phyloP scores from a whole-genome alignment of 2,888 invertebrate genomes.

The Lordiphosa fenestrarum region DNA sequence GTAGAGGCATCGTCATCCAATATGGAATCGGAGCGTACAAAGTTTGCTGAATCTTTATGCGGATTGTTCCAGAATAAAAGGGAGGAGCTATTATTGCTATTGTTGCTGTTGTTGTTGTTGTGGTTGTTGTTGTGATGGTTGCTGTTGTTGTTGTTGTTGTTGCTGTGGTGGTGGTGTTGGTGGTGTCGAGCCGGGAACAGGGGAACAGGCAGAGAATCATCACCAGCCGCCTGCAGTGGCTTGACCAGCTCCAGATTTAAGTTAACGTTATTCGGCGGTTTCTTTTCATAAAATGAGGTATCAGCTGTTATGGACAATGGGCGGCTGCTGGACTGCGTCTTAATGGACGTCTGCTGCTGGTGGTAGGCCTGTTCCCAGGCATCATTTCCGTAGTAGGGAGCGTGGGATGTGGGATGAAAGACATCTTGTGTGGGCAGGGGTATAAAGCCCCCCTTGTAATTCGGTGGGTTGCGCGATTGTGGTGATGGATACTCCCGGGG shows the following conservation, averaged over 20 bases:
- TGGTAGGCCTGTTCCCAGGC: slow-evolving; percentile 22
- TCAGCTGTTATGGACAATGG: slow-evolving; percentile 65
- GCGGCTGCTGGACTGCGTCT: slow-evolving; percentile 47
- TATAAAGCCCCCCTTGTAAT: slow-evolving; percentile 47
- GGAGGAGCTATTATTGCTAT: slow-evolving; percentile 39
- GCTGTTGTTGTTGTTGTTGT: slow-evolving; percentile 20
- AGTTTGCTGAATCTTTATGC: slow-evolving; percentile 65
- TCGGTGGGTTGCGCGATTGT: slow-evolving; percentile 70
- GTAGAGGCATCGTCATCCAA: slow-evolving; percentile 84
- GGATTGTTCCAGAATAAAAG: slow-evolving; percentile 45
- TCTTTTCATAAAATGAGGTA: slow-evolving; percentile 74
- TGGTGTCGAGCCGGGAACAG: slow-evolving; percentile 6
- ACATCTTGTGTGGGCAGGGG: slow-evolving; percentile 50
- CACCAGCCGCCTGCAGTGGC: slow-evolving; percentile 28
- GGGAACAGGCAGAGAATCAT: slow-evolving; percentile 4
- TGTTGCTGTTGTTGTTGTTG: slow-evolving; percentile 32
- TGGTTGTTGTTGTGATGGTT: slow-evolving; percentile 23
- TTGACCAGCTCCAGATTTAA: slow-evolving; percentile 51
- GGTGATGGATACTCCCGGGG: slow-evolving; percentile 42
- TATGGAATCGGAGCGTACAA: slow-evolving; percentile 82
- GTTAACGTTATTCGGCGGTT: slow-evolving; percentile 71
- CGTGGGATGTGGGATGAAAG: slow-evolving; percentile 42
- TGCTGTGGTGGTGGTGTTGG: slow-evolving; percentile 14
- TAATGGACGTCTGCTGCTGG: slow-evolving; percentile 54
- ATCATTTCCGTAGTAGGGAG: slow-evolving; percentile 27